A percentile compares a stretch with the other conserved stretches of the same genome.
Conservation (phyloP, 1,140 invertebrate genomes). For the Zaprionus kolodkinae region DNA sequence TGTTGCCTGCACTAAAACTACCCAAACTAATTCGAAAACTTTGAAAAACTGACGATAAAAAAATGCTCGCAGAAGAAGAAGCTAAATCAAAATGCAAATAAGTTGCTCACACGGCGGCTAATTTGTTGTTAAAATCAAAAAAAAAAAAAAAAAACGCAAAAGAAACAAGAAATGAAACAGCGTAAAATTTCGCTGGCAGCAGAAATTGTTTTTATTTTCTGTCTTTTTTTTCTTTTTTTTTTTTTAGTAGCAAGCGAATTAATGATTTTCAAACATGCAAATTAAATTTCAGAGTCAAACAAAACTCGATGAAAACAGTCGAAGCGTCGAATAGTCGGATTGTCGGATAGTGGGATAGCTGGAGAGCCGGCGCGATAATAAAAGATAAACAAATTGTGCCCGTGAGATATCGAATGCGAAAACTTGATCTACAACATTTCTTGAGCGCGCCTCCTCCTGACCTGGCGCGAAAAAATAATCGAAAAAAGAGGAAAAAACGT, state of each 20-base stretch:
- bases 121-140: conserved; percentile 43
- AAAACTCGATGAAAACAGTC: conserved; percentile 33
- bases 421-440: conserved; percentile 65
- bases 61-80: conserved; percentile 32
- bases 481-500: conserved; percentile 26
- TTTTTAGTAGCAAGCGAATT: conserved; percentile 55
- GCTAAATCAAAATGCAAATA: conserved; percentile 56
- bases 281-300: conserved; percentile 51
- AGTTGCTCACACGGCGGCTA: conserved; percentile 49
- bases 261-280: conserved; percentile 67
- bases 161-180: conserved; percentile 41
- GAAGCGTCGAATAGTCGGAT: background rate
- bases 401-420: conserved; percentile 42
- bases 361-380: conserved; percentile 7
- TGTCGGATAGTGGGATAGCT: background rate
- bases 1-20: conserved; percentile 56
- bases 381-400: conserved; percentile 37
- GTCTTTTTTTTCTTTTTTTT: conserved; percentile 20
- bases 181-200: conserved; percentile 52
- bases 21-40: conserved; percentile 36
- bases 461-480: background rate
- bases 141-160: conserved; percentile 18
- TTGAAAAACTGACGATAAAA: conserved; percentile 43
- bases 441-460: conserved; percentile 34
- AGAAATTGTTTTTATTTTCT: conserved; percentile 14